These are phyloP conservation scores for Ophthalmolycus amberensis DNA, from an alignment of 2,113 vertebrate genomes.

Conservation along the genomic window DNA sequence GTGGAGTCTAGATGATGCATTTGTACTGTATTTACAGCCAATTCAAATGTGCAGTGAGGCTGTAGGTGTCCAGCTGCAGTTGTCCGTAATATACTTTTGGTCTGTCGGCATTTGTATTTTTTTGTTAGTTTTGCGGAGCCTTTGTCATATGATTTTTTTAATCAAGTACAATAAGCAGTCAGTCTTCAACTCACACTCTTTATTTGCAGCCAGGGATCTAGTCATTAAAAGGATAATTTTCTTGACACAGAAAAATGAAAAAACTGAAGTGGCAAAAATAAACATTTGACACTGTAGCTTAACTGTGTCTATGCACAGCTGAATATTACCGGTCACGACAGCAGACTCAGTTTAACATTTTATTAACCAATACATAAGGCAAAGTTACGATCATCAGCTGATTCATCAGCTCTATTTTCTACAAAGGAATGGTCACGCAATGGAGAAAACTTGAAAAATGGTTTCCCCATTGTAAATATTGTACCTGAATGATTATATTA, in stretches of 20 bases:
- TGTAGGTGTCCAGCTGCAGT: neutral
- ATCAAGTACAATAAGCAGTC: neutral
- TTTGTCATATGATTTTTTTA: neutral
- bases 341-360: slow-evolving; percentile 20
- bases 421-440: slow-evolving; percentile 9
- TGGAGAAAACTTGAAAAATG: neutral
- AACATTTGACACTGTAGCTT: neutral
- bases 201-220: neutral
- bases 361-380: slow-evolving; percentile 36
- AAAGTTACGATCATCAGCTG: slow-evolving; percentile 25
- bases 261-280: neutral
- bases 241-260: neutral
- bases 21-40: too few relatives aligned
- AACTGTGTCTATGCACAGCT: neutral
- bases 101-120: neutral
- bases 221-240: neutral
- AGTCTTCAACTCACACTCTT: neutral
- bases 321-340: neutral
- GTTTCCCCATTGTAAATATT: slow-evolving; percentile 13
- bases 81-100: neutral
- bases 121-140: neutral
- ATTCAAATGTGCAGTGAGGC: neutral
- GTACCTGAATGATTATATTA: neutral
- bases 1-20: too few relatives aligned
- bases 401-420: neutral